Conservation (phyloP, 2,888 invertebrate genomes). For the Andricus quercusramuli region DNA sequence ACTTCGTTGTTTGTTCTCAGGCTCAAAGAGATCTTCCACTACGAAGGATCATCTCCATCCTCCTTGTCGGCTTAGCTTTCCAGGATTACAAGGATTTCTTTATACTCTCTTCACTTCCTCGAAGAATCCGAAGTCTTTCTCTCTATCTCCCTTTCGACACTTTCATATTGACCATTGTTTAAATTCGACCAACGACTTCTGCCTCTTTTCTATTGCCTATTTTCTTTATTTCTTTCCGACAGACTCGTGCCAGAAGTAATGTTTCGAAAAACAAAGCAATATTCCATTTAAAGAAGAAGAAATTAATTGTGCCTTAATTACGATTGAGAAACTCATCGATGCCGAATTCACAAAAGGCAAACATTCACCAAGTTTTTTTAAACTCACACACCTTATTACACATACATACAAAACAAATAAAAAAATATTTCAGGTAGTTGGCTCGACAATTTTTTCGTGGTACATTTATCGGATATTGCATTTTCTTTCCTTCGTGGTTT, state of each 20-base stretch:
- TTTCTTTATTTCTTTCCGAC: background rate
- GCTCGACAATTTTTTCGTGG: too few relatives aligned
- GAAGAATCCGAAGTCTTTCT: slow-evolving; percentile 43
- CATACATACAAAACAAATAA: too few relatives aligned
- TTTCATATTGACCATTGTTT: slow-evolving; percentile 33
- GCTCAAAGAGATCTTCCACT: slow-evolving; percentile 58
- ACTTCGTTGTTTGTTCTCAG: slow-evolving; percentile 66
- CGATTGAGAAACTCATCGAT: background rate
- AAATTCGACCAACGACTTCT: slow-evolving; percentile 17
- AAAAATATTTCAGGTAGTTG: too few relatives aligned
- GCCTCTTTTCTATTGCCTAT: background rate
- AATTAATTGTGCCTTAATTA: background rate
- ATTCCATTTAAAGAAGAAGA: background rate
- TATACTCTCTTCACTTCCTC: slow-evolving; percentile 57
- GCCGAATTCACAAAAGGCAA: too few relatives aligned
- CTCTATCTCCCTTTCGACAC: slow-evolving; percentile 45
- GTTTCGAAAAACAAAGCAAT: background rate
- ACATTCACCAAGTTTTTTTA: too few relatives aligned
- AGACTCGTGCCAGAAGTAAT: background rate
- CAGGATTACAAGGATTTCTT: slow-evolving; percentile 70
- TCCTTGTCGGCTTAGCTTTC: slow-evolving; percentile 70
- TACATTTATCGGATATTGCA: too few relatives aligned
- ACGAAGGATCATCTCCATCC: slow-evolving; percentile 63
- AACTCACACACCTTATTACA: too few relatives aligned
- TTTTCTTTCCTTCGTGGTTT: too few relatives aligned